Evolutionary conservation across 1,140 invertebrate species (phyloP), one percentile per base, ranked within the genome.

Genomic region (Adoxophyes honmai): DNA sequence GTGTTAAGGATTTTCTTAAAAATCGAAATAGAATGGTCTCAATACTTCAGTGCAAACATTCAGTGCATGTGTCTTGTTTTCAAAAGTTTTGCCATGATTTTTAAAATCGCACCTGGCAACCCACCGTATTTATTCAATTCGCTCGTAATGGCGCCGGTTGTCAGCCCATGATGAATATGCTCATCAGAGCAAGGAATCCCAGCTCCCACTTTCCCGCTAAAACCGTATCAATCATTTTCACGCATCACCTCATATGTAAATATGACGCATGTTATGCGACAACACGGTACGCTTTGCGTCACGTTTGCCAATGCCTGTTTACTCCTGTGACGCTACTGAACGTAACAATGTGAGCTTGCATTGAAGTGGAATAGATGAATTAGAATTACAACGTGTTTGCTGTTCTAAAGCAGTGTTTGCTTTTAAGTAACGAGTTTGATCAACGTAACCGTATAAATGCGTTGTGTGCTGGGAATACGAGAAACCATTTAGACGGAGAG

Each of bases 181-280:
- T 72, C 69, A 69, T 74, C 72, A 66, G 57, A 28, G 18, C 21
- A 35, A 56, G 51, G 57, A 67, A 60, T 59, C 51, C 58, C 53
- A 52, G 60, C 55, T 54, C 57, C 55, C 55, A 65, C 44, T 59
- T 64, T 38, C 35, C 39, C 55, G 59, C 44, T 62, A 15, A 62
- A 66, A 62, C 60, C 62, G 52, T 75, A 77, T 78, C 75, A 75
- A 78, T 78, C 75, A 78, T 75, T 70, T 69, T 59, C 66, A 73
- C 70, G 70, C 61, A 70, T 63, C 65, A 44, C 59, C 65, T 61
- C 34, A 57, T 60, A 62, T 63, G 62, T 70, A 72, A 77, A 73
- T 73, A 70, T 48, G 42, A 48, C 62, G 61, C 62, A 51, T 58
- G 60, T 74, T 63, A 74, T 66, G 57, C 57, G 51, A 58, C 59